Base-by-base conservation (phyloP, 2,113 vertebrate species). In the Caretta caretta region DNA sequence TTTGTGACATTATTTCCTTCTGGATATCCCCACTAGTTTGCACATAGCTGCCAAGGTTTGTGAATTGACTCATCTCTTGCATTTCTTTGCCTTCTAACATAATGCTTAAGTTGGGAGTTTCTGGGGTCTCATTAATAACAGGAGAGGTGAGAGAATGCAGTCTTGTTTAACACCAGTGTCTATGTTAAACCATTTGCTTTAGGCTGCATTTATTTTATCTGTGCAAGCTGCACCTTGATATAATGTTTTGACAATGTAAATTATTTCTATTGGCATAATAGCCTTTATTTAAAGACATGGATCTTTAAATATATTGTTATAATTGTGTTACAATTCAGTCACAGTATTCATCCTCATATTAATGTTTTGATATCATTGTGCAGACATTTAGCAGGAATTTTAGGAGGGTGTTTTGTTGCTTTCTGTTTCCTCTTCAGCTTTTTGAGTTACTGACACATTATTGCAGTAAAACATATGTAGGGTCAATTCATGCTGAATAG, bases 401-500 rank as follows among this genome's bases (percentile, higher is more conserved):
- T 42, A 8, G 11, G 6, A 87, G 10, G 56, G n/a, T 19, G 35
- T 3, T 75, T 57, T 93, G 79, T 92, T 97, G 88, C 93, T 97
- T 93, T 95, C 49, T 80, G 57, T 81, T 89, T 87, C 85, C 82
- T 92, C 95, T 98, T 97, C 96, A 84, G 80, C 92, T 94, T 97
- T 95, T 95, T 97, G 95, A 93, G 93, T 98, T 96, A 96, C 91
- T 98, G 97, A 98, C 95, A 97, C 92, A 96, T 97, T 97, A 97
- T 97, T 98, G 97, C 97, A 97, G 91, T 97, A 96, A 98, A 98
- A 98, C 98, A 98, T 98, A 98, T 97, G 98, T 98, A 98, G 98
- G 98, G 98, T 98, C 98, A 98, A 96, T 98, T 98, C 98, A 97
- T 98, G 95, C 97, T 98, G 98, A 98, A 98, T 98, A 98, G 98